Evolutionary conservation across 2,113 vertebrate genomes (phyloP).

Genomic region (Onychorhynchus coronatus): DNA sequence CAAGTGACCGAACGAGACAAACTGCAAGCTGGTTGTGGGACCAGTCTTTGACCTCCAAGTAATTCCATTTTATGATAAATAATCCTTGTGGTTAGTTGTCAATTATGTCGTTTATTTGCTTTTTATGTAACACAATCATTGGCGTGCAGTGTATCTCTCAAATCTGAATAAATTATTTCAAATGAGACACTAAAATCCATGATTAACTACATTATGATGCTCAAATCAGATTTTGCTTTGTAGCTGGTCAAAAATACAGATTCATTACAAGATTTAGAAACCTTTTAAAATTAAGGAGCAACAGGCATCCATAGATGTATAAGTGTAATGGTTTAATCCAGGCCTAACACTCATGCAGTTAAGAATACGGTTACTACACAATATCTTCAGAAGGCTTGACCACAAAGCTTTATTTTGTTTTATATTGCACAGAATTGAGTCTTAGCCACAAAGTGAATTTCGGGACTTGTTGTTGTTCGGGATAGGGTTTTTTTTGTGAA

Average conservation of each 20-base stretch:
- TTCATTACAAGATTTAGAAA: constrained; percentile 55
- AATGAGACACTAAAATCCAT: constrained; percentile 27
- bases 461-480: not conserved
- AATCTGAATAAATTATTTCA: constrained; percentile 49
- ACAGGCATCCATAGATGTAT: not conserved
- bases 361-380: not conserved
- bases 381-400: not conserved
- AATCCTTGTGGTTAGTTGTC: not conserved
- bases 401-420: not conserved
- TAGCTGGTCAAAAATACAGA: constrained; percentile 28
- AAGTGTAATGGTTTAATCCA: too few species aligned
- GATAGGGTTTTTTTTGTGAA: not conserved
- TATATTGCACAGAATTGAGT: not conserved
- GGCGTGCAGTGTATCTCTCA: constrained; percentile 22
- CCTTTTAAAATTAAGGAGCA: constrained; percentile 52
- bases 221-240: constrained; percentile 43
- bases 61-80: constrained; percentile 4
- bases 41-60: not conserved
- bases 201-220: constrained; percentile 50
- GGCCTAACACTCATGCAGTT: constrained; percentile 16
- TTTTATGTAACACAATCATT: constrained; percentile 42
- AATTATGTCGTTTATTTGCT: constrained; percentile 27
- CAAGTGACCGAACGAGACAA: not conserved
- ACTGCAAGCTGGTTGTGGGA: not conserved
- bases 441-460: not conserved